A percentile compares a stretch with the other conserved stretches of the same genome.
phyloP scores from a whole-genome alignment of 2,113 vertebrate genomes.

The Bagarius yarrelli region DNA sequence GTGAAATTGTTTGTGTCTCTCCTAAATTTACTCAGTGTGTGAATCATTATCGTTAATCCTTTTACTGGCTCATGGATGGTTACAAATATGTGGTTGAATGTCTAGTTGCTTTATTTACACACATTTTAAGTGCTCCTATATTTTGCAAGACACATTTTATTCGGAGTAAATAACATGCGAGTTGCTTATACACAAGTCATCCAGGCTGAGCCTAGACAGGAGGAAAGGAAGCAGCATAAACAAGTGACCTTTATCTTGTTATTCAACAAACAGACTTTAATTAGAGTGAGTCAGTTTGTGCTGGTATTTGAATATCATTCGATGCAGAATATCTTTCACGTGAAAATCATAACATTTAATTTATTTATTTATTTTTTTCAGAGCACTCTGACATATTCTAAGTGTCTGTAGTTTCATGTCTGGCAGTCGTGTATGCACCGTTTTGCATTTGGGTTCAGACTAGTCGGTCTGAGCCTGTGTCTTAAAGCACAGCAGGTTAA shows the following conservation, averaged over 20 bases:
- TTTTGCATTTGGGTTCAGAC: slow-evolving; percentile 10
- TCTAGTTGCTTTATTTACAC: slow-evolving; percentile 6
- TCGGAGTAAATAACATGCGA: slow-evolving; percentile 7
- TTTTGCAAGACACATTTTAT: neutral
- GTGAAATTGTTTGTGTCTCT: neutral
- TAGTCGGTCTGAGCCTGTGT: slow-evolving; percentile 18
- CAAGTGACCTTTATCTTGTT: slow-evolving; percentile 23
- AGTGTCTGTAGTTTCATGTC: slow-evolving; percentile 2
- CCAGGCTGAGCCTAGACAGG: neutral
- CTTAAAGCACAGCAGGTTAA: slow-evolving; percentile 51
- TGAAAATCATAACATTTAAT: neutral
- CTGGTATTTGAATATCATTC: slow-evolving; percentile 30
- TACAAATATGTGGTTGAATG: slow-evolving; percentile 23
- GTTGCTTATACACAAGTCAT: slow-evolving; percentile 8
- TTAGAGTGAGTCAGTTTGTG: slow-evolving; percentile 13
- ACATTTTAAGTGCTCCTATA: neutral
- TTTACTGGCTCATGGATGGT: slow-evolving; percentile 30
- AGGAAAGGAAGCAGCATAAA: neutral
- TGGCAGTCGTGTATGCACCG: neutral
- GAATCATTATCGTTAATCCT: slow-evolving; percentile 18
- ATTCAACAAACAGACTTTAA: slow-evolving; percentile 36
- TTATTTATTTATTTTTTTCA: neutral
- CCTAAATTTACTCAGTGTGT: slow-evolving; percentile 15
- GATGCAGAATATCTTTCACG: neutral
- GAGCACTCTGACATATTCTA: neutral